These are phyloP conservation scores for Saccostrea cuccullata DNA, from an alignment of 1,140 invertebrate species.

Conservation along the genomic window DNA sequence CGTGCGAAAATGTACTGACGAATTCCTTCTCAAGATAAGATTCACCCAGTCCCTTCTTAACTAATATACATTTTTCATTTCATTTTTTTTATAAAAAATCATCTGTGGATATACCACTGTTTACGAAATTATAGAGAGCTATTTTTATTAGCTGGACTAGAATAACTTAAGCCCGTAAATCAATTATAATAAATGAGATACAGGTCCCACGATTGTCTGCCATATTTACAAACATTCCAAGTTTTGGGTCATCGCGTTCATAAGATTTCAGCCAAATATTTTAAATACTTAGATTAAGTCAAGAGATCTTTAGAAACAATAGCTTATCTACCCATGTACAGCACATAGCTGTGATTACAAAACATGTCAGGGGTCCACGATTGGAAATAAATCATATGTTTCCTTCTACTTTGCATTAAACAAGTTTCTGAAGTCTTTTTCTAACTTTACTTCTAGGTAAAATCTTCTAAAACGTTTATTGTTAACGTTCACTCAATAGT, in stretches of 20 bases:
- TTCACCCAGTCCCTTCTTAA: background rate
- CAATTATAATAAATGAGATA: background rate
- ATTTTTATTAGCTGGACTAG: background rate
- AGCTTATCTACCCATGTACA: conserved; percentile 17
- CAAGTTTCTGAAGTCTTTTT: background rate
- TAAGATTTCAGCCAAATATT: conserved; percentile 23
- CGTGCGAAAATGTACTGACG: background rate
- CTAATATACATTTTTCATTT: background rate
- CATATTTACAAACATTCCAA: conserved; percentile 12
- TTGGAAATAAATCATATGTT: background rate
- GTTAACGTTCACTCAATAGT: no score
- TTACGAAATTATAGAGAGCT: background rate
- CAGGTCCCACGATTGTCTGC: background rate
- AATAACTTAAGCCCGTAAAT: background rate
- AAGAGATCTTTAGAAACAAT: conserved; percentile 20
- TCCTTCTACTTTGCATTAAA: conserved; percentile 1
- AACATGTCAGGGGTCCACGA: background rate
- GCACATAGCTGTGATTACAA: background rate
- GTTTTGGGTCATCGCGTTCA: conserved; percentile 20
- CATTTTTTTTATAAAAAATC: background rate
- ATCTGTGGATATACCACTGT: background rate
- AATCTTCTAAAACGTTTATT: background rate
- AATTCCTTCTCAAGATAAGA: background rate
- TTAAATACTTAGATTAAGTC: conserved; percentile 29
- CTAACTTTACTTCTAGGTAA: background rate